phyloP scores from a whole-genome alignment of 64 coral and sea anemone genomes.

The Montipora cactus region DNA sequence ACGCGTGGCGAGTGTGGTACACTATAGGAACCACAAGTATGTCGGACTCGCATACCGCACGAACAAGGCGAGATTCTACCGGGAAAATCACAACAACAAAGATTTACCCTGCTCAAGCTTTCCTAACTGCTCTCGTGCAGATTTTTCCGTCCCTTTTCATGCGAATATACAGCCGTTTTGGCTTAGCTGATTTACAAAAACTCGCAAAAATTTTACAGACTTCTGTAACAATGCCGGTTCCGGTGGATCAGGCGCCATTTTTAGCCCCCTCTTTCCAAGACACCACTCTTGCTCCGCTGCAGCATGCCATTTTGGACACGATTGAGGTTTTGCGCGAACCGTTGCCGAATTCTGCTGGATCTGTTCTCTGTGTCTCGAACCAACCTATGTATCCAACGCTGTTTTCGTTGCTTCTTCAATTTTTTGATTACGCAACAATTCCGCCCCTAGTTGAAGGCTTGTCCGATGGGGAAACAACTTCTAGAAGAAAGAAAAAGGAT shows the following conservation, averaged over 20 bases:
- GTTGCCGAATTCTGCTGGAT: conserved; percentile 59
- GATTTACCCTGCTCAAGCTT: conserved; percentile 81
- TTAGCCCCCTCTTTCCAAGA: conserved; percentile 90
- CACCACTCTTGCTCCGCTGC: conserved; percentile 80
- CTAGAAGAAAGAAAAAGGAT: conserved; percentile 72
- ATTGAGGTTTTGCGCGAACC: conserved; percentile 90
- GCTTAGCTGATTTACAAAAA: conserved; percentile 96
- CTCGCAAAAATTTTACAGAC: conserved; percentile 79
- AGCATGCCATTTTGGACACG: conserved; percentile 85
- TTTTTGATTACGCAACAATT: conserved; percentile 71
- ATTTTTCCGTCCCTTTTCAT: conserved; percentile 90
- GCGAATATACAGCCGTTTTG: conserved; percentile 93
- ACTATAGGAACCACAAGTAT: conserved; percentile 86
- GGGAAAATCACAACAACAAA: conserved; percentile 73
- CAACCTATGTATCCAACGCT: conserved; percentile 99
- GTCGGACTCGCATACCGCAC: conserved; percentile 39
- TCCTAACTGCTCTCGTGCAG: conserved; percentile 86
- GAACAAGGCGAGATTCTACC: conserved; percentile 78
- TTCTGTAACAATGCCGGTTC: conserved; percentile 80
- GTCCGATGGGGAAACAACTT: conserved; percentile 22
- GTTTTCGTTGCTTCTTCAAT: conserved; percentile 77
- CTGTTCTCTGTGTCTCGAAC: conserved; percentile 82
- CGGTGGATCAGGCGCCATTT: conserved; percentile 86
- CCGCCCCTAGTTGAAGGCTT: conserved; percentile 72
- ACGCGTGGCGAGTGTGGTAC: conserved; percentile 93